Evolutionary conservation across 2,797 vertebrate species (phyloP).

Genomic region (Chelon labrosus): DNA sequence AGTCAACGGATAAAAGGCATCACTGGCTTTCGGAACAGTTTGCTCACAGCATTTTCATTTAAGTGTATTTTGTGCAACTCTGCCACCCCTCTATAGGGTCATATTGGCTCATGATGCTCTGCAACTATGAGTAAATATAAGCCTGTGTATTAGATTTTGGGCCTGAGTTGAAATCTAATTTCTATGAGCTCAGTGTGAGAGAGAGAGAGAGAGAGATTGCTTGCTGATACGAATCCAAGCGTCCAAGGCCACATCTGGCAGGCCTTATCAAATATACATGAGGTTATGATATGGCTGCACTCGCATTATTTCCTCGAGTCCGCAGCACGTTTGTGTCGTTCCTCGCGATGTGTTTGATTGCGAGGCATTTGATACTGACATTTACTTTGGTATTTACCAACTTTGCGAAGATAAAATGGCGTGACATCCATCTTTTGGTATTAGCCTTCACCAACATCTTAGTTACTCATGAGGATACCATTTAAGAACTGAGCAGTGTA

Average conservation of each 20-base stretch:
- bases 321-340: conserved; percentile 29
- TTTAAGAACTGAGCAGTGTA: conserved; percentile 63
- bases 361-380: conserved; percentile 23
- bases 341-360: conserved; percentile 33
- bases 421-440: conserved; percentile 28
- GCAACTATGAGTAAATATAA: conserved; percentile 83
- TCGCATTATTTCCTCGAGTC: conserved; percentile 59
- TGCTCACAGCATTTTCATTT: conserved; percentile 78
- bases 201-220: conserved; percentile 66
- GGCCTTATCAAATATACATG: conserved; percentile 81
- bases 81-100: conserved; percentile 68
- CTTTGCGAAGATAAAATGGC: conserved; percentile 46
- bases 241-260: conserved; percentile 78
- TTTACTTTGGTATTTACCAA: conserved; percentile 58
- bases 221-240: conserved; percentile 72
- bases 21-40: conserved; percentile 66
- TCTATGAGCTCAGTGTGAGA: conserved; percentile 62
- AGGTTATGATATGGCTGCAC: conserved; percentile 66
- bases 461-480: conserved; percentile 48
- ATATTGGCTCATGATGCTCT: conserved; percentile 78
- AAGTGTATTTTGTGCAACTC: conserved; percentile 71
- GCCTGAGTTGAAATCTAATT: conserved; percentile 82
- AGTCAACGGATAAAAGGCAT: conserved; percentile 37
- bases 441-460: conserved; percentile 20
- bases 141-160: conserved; percentile 81